Evolutionary conservation across 1,140 invertebrate species (phyloP).

Genomic region (Phenacoccus solenopsis): DNA sequence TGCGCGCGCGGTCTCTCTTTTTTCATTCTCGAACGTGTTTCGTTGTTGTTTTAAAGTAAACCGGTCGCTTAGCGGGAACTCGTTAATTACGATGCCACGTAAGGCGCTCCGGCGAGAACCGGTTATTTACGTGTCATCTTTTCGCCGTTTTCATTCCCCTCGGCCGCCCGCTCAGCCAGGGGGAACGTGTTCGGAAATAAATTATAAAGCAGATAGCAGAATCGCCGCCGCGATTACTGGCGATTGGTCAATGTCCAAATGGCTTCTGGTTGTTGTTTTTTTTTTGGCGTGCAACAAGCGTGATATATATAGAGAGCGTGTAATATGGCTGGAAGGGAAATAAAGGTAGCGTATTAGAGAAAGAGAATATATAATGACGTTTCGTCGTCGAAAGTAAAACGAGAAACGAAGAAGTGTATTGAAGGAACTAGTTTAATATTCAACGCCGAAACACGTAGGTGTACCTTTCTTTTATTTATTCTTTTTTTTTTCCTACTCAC

Average conservation of each 20-base stretch:
- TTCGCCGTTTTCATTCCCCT: neutral
- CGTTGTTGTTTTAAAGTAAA: neutral
- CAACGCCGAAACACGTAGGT: too few relatives aligned
- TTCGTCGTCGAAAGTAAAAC: too few relatives aligned
- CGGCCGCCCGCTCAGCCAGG: neutral
- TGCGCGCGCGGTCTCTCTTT: neutral
- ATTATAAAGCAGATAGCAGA: too few relatives aligned
- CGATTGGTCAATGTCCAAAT: neutral
- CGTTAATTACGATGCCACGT: neutral
- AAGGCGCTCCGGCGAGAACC: neutral
- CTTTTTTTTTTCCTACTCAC: too few relatives aligned
- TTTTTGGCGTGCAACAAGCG: too few relatives aligned
- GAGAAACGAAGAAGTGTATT: too few relatives aligned
- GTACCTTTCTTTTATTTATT: too few relatives aligned
- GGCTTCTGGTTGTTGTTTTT: neutral
- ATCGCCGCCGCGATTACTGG: neutral
- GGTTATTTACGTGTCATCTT: neutral
- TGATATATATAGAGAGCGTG: too few relatives aligned
- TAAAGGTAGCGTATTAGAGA: too few relatives aligned
- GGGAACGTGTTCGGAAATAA: neutral
- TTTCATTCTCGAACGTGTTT: neutral
- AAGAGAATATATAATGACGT: too few relatives aligned
- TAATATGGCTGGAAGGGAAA: too few relatives aligned
- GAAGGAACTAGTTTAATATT: too few relatives aligned
- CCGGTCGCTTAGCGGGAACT: neutral